phyloP scores from a whole-genome alignment of 2,797 vertebrate genomes.

The Acanthornis magna region DNA sequence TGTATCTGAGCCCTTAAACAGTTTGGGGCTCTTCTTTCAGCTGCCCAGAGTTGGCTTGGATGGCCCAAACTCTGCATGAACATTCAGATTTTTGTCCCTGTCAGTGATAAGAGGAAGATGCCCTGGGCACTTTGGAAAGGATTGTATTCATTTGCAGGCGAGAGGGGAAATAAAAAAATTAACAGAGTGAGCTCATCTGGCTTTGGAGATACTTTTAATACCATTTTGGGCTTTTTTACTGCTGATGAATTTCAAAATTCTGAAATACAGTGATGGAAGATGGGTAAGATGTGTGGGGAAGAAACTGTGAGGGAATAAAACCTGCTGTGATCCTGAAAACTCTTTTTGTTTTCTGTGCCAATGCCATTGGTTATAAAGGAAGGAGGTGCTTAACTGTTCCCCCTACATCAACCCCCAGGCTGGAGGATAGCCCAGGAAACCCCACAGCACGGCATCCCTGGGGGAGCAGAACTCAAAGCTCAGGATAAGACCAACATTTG shows the following conservation, averaged over 20 bases:
- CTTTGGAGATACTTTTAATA: neutral
- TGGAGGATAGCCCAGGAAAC: neutral
- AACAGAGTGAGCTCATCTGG: neutral
- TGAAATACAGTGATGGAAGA: neutral
- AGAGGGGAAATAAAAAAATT: neutral
- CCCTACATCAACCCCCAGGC: neutral
- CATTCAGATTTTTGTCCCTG: rapidly evolving
- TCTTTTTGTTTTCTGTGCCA: neutral
- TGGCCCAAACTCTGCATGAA: neutral
- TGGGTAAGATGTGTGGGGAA: neutral
- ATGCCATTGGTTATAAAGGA: neutral
- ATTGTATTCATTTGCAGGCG: neutral
- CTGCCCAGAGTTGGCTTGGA: neutral
- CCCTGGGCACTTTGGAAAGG: neutral
- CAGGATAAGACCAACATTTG: neutral
- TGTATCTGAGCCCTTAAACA: neutral
- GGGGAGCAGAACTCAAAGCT: neutral
- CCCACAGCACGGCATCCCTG: neutral
- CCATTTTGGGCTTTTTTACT: neutral
- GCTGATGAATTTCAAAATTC: neutral
- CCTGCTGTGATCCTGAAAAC: neutral
- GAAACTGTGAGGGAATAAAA: neutral
- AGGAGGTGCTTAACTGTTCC: neutral
- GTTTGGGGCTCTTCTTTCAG: neutral
- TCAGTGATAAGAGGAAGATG: neutral